Percentiles rank a stretch among this genome's conserved stretches.
Conservation (phyloP, 2,888 invertebrate genomes). For the Athripsodes cinereus region DNA sequence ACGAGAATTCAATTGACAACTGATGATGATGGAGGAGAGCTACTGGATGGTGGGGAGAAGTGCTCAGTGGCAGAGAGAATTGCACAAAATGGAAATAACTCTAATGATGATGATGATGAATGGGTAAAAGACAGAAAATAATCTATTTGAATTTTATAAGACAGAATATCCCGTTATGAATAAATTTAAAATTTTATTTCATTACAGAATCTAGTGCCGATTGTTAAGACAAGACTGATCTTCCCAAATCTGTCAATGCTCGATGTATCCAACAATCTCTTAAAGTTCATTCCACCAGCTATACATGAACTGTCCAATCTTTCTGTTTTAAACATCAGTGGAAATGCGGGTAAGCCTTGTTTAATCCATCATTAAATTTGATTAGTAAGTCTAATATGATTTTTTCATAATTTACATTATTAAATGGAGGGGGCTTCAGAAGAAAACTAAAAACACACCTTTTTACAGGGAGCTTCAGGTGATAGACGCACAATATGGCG, state of each 20-base stretch:
- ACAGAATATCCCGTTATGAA: too few relatives aligned
- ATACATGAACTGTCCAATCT: constrained; percentile 81
- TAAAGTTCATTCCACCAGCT: constrained; percentile 67
- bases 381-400: too few relatives aligned
- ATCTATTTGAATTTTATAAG: not conserved
- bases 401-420: too few relatives aligned
- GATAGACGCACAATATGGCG: too few relatives aligned
- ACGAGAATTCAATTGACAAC: constrained; percentile 74
- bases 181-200: too few relatives aligned
- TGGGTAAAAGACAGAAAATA: constrained; percentile 43
- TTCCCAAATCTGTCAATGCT: constrained; percentile 94
- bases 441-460: too few relatives aligned
- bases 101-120: constrained; percentile 52
- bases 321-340: constrained; percentile 90
- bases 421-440: too few relatives aligned
- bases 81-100: constrained; percentile 32
- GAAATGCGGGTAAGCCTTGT: constrained; percentile 66
- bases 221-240: constrained; percentile 63
- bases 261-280: constrained; percentile 83
- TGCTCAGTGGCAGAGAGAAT: constrained; percentile 30
- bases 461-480: too few relatives aligned
- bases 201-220: constrained; percentile 41
- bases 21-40: constrained; percentile 67
- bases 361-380: too few relatives aligned
- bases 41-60: constrained; percentile 49